Base-by-base conservation (phyloP, 2,113 vertebrate species). In the Numida meleagris region DNA sequence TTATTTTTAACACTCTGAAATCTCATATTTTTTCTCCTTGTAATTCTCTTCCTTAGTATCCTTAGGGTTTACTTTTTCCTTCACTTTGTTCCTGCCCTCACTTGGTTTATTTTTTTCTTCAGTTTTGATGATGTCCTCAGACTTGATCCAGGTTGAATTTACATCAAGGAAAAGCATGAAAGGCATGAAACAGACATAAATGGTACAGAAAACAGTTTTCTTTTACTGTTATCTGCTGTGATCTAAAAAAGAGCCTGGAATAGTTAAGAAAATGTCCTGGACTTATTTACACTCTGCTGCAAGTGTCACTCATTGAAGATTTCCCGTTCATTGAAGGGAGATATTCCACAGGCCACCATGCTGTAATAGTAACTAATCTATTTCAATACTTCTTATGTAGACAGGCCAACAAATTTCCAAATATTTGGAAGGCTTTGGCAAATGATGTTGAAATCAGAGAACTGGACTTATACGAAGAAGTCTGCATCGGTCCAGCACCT, bases 351-450 rank as follows among this genome's bases (percentile, higher is more conserved):
- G 94, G 89, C 82, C 89, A 89, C 89, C 0, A 7, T 36, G 50
- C 78, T 88, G 72, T 83, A 93, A 89, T 81, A 95, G 76, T 82
- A 93, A 91, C 59, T 83, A 75, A 94, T 89, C 65, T 89, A 91
- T 93, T 94, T 78, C 93, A 85, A 83, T 88, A 55, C 57, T 83
- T 92, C 59, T 77, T 93, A 91, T 0, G 5, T 13, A 93, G 82
- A 86, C n/a, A 91, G 73, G 68, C 85, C 89, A 93, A 91, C 46
- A 86, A 87, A 95, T 90, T 95, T 91, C 89, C 76, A 94, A 95
- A 94, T 94, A 93, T 86, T 70, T 79, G 80, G 88, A 91, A 88
- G 83, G 61, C 65, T 93, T 88, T 88, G 73, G 79, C 76, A 95
- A 91, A 88, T 86, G 55, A 83, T 68, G 36, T 67, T 93, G 91